phyloP scores from a whole-genome alignment of 2,797 vertebrate genomes.

The Enteromius unitaeniatus region DNA sequence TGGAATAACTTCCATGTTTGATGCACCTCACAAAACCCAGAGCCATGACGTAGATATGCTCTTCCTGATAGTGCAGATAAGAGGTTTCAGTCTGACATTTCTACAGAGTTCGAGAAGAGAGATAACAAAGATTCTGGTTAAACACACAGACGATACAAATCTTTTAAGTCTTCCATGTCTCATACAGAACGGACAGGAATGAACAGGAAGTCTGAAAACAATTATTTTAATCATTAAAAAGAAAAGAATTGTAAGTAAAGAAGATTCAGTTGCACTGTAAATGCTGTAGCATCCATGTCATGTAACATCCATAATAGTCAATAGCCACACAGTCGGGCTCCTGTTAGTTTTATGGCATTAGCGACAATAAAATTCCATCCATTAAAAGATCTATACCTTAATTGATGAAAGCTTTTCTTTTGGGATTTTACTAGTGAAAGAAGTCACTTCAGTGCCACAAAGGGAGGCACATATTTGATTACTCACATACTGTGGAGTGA shows the following conservation, averaged over 20 bases:
- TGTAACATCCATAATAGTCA: background rate
- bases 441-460: conserved; percentile 63
- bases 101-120: background rate
- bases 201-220: background rate
- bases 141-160: background rate
- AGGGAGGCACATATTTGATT: conserved; percentile 67
- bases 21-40: conserved; percentile 27
- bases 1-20: conserved; percentile 36
- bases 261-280: background rate
- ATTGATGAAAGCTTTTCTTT: conserved; percentile 32
- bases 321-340: background rate
- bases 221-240: background rate
- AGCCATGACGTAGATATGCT: conserved; percentile 22
- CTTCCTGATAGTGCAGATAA: conserved; percentile 27
- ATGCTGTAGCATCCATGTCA: background rate
- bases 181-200: background rate
- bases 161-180: background rate
- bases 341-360: conserved; percentile 3
- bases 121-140: background rate
- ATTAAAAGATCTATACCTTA: conserved; percentile 20
- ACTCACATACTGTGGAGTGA: conserved; percentile 49
- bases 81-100: conserved; percentile 3
- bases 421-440: conserved; percentile 28
- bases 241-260: background rate
- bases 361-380: conserved; percentile 30